Conservation (phyloP, 2,888 invertebrate genomes). For the Spodoptera exigua region DNA sequence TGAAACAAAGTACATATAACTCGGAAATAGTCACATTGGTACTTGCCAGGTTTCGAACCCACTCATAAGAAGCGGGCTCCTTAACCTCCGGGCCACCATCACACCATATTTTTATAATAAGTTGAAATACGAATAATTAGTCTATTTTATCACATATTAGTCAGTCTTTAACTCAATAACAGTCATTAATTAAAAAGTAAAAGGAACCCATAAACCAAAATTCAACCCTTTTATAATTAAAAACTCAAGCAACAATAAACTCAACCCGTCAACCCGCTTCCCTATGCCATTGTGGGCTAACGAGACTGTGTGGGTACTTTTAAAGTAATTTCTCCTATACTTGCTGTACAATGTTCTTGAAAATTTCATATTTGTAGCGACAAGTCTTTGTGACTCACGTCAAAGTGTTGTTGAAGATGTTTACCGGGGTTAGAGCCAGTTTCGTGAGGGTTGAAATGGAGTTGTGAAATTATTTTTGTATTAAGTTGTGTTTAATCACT, state of each 20-base stretch:
- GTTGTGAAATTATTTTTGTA: slow-evolving; percentile 6
- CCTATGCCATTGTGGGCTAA: slow-evolving; percentile 38
- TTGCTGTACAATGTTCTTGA: slow-evolving; percentile 19
- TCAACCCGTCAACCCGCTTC: slow-evolving; percentile 27
- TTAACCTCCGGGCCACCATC: too few relatives aligned
- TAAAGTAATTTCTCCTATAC: slow-evolving; percentile 56
- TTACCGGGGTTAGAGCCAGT: slow-evolving; percentile 1
- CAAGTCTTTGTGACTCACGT: slow-evolving; percentile 27
- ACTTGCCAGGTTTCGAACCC: too few relatives aligned
- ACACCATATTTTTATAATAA: too few relatives aligned
- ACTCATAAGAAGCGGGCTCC: too few relatives aligned
- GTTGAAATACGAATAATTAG: too few relatives aligned
- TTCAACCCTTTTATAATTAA: slow-evolving; percentile 29
- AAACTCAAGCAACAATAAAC: slow-evolving; percentile 28
- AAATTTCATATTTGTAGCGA: slow-evolving; percentile 45
- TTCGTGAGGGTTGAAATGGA: slow-evolving; percentile 4
- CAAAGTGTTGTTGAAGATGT: slow-evolving; percentile 16
- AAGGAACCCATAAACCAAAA: slow-evolving; percentile 2
- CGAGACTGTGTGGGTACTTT: slow-evolving; percentile 31
- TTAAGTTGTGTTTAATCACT: too few relatives aligned
- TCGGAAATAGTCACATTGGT: too few relatives aligned
- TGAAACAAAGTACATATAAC: too few relatives aligned
- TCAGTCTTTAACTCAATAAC: too few relatives aligned
- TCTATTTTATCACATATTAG: too few relatives aligned
- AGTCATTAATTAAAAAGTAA: too few relatives aligned